Percentiles rank a stretch among this genome's conserved stretches.
Conservation (phyloP, 2,888 invertebrate species). For the Orthosia cruda region DNA sequence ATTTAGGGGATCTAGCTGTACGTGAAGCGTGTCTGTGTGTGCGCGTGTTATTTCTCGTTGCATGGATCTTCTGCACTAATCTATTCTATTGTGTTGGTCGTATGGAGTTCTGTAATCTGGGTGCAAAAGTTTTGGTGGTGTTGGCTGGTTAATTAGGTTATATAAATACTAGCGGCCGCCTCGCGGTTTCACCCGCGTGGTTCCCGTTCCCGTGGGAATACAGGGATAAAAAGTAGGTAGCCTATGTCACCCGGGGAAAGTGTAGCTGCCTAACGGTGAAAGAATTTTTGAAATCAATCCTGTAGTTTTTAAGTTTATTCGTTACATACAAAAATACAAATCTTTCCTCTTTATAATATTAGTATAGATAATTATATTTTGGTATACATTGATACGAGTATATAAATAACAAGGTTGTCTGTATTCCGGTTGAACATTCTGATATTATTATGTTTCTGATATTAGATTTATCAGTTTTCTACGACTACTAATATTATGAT, state of each 20-base stretch:
- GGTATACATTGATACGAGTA: slow-evolving; percentile 16
- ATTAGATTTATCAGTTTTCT: not conserved
- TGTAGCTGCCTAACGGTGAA: too few relatives aligned
- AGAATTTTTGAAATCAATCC: too few relatives aligned
- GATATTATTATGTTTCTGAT: too few relatives aligned
- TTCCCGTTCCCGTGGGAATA: too few relatives aligned
- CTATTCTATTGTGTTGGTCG: not conserved
- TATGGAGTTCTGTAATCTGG: slow-evolving; percentile 13
- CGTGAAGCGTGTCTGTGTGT: not conserved
- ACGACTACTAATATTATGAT: too few relatives aligned
- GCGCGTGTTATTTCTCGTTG: not conserved
- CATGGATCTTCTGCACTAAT: not conserved
- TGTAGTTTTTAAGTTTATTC: too few relatives aligned
- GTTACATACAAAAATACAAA: too few relatives aligned
- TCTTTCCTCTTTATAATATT: too few relatives aligned
- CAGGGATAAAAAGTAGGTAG: too few relatives aligned
- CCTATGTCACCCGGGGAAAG: too few relatives aligned
- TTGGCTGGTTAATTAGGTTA: slow-evolving; percentile 4
- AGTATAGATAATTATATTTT: slow-evolving; percentile 31
- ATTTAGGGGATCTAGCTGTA: not conserved
- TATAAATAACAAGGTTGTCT: not conserved
- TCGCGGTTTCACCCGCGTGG: too few relatives aligned
- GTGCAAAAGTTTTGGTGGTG: slow-evolving; percentile 21
- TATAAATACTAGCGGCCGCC: too few relatives aligned
- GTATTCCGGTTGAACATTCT: not conserved